Conservation (phyloP, 2,888 invertebrate species). For the Polymixis lichenea region DNA sequence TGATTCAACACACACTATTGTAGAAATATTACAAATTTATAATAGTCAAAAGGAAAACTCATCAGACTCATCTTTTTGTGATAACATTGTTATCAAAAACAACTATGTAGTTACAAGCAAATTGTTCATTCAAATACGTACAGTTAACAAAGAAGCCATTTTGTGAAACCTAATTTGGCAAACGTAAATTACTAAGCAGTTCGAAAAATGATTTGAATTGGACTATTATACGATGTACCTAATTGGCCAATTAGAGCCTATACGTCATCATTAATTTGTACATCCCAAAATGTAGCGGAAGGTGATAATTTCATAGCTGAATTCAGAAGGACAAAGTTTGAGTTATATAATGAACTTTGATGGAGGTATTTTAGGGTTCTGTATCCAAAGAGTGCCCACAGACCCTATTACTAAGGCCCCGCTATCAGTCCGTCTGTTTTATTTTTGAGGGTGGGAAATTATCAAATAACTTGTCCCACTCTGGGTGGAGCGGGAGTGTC, state of each 20-base stretch:
- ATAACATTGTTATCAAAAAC: too few species aligned
- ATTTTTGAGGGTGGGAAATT: too few species aligned
- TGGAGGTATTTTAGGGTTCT: neutral
- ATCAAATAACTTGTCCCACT: too few species aligned
- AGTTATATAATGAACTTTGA: neutral
- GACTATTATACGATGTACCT: conserved; percentile 15
- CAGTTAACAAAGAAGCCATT: neutral
- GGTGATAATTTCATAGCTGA: conserved; percentile 23
- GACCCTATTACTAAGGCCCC: neutral
- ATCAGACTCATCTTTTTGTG: too few species aligned
- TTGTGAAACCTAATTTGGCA: conserved; percentile 6
- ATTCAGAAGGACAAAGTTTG: conserved; percentile 13
- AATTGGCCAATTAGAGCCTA: conserved; percentile 33
- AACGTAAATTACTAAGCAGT: neutral
- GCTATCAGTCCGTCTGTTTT: too few species aligned
- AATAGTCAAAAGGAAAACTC: too few species aligned
- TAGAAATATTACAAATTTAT: too few species aligned
- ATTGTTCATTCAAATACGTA: neutral
- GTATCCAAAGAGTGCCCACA: too few species aligned
- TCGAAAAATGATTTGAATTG: conserved; percentile 29
- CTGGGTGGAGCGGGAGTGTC: too few species aligned
- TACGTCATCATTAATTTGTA: conserved; percentile 21
- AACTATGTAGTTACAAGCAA: too few species aligned
- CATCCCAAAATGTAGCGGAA: neutral
- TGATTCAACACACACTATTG: too few species aligned